Percentiles rank a stretch among this genome's conserved stretches.
These are phyloP conservation scores for Botia kubotai DNA, from an alignment of 2,797 vertebrate species.

Conservation along the genomic window DNA sequence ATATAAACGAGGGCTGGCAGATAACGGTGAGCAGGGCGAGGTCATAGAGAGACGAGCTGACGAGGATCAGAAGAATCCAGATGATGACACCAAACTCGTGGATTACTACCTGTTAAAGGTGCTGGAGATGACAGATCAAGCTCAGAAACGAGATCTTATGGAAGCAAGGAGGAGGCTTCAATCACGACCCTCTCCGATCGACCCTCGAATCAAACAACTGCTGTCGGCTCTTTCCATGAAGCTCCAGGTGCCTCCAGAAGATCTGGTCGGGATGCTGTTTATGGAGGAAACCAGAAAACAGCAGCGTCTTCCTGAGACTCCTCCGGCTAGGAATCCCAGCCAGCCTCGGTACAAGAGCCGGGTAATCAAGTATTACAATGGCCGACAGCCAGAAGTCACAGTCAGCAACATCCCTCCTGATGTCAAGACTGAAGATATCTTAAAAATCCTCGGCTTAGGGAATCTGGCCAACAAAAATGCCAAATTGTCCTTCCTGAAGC, in stretches of 20 bases:
- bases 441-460: conserved; percentile 90
- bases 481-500: conserved; percentile 81
- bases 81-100: conserved; percentile 88
- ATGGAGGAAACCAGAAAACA: conserved; percentile 88
- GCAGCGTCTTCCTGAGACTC: conserved; percentile 72
- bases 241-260: conserved; percentile 95
- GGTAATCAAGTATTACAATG: conserved; percentile 81
- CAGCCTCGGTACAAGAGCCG: conserved; percentile 79
- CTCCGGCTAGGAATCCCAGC: conserved; percentile 73
- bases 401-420: conserved; percentile 82
- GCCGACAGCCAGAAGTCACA: conserved; percentile 77
- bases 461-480: conserved; percentile 83
- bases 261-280: conserved; percentile 93
- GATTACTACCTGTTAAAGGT: conserved; percentile 90
- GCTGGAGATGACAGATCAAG: conserved; percentile 82
- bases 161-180: conserved; percentile 76
- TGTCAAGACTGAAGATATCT: conserved; percentile 91
- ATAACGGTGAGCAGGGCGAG: conserved; percentile 75
- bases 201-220: conserved; percentile 89
- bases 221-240: conserved; percentile 90
- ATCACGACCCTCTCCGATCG: conserved; percentile 79
- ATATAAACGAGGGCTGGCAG: conserved; percentile 80
- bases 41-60: conserved; percentile 78
- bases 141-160: conserved; percentile 74
- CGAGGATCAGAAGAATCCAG: conserved; percentile 78